Base-by-base conservation (phyloP, 2,797 vertebrate genomes). In the Sebastes flavidus region DNA sequence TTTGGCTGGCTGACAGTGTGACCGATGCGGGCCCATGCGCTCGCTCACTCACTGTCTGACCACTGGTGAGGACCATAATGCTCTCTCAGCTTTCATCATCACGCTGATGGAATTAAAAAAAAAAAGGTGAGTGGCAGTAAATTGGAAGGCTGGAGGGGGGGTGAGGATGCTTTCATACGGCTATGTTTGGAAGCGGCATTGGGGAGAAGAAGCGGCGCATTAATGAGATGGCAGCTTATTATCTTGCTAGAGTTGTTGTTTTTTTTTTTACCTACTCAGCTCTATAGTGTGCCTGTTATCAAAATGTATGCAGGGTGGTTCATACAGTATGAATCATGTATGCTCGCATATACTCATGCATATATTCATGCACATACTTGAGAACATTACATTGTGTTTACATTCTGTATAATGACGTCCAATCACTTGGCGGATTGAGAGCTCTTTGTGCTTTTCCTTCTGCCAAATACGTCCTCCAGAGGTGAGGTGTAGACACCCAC, bases 81-180 rank as follows among this genome's bases (percentile, higher is more conserved):
- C 82, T 83, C 86, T 72, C 85, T 88, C 87, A 80, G 82, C 89
- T 88, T 89, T 91, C 92, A 91, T 88, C 91, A 90, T 90, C 80
- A 63, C 2, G 12, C 65, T 87, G 91, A 93, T 91, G 80, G 87
- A 90, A 91, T 92, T 87, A 75, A 89, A 90, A 88, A 87, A 81
- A 81, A 87, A 80, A 83, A 38, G 83, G 68, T 79, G 89, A 92
- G 86, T 88, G 86, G 86, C 81, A 79, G 83, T 87, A 86, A 87
- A 87, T 82, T 88, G 85, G 71, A 82, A 77, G 65, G 32, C 79
- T 56, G 72, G 59, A 10, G 49, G 5, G 24, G 67, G 54, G 84
- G 75, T 16, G 49, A 70, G 81, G 77, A 92, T 90, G 63, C 66
- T 78, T 79, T 85, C 70, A 73, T 75, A 67, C 68, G 32, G 81